Evolutionary conservation across 30 jellyfish, hydroid and myxozoan species (phyloP).

Genomic region (Pelagia noctiluca): DNA sequence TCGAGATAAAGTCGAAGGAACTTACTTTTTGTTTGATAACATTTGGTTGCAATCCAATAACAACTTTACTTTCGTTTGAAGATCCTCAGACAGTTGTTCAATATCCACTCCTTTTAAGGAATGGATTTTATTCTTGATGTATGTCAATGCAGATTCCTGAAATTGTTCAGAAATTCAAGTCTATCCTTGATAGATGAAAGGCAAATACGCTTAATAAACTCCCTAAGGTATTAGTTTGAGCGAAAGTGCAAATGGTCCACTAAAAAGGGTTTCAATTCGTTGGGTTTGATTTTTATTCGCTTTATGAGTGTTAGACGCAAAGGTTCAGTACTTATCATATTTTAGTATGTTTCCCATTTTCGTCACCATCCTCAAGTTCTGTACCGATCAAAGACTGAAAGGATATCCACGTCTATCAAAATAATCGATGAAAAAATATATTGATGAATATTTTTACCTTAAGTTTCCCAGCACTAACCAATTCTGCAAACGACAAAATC

Average conservation of each 20-base stretch:
- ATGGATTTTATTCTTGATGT: background rate
- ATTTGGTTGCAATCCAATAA: background rate
- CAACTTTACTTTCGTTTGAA: too few species aligned
- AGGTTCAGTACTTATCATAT: background rate
- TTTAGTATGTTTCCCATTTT: background rate
- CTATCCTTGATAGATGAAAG: too few species aligned
- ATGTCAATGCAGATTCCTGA: background rate
- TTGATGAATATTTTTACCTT: conserved; percentile 11
- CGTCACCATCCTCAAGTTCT: background rate
- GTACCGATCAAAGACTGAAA: too few species aligned
- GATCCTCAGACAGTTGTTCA: background rate
- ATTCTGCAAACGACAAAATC: conserved; percentile 40
- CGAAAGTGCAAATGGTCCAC: background rate
- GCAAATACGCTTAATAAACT: too few species aligned
- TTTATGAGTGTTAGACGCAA: background rate
- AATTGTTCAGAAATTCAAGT: too few species aligned
- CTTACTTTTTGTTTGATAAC: background rate
- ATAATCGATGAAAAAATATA: background rate
- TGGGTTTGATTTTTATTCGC: background rate
- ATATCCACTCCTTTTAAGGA: background rate
- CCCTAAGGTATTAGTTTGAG: background rate
- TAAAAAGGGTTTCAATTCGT: background rate
- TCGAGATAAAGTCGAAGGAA: background rate
- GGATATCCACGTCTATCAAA: background rate
- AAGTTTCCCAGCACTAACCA: conserved; percentile 24